Evolutionary conservation across 1,140 invertebrate species (phyloP).

Genomic region (Trichogramma pretiosum): DNA sequence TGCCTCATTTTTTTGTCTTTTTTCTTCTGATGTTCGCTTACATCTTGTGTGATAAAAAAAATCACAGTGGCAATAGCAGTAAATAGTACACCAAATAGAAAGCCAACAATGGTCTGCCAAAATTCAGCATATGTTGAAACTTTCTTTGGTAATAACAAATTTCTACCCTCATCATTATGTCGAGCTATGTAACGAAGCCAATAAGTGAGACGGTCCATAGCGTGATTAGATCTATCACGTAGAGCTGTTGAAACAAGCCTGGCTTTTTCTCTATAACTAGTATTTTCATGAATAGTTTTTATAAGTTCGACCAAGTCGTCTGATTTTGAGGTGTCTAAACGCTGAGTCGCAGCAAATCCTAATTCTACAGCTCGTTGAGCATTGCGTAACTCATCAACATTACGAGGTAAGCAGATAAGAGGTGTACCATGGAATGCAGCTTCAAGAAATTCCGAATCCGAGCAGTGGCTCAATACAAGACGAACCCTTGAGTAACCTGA

Average conservation of each 20-base stretch:
- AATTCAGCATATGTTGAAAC: slow-evolving; percentile 31
- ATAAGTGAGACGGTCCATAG: slow-evolving; percentile 35
- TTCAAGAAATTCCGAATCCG: slow-evolving; percentile 37
- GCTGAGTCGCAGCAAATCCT: slow-evolving; percentile 28
- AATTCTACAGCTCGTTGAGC: slow-evolving; percentile 28
- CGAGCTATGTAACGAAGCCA: slow-evolving; percentile 36
- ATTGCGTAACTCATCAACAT: slow-evolving; percentile 30
- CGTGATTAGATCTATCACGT: slow-evolving; percentile 35
- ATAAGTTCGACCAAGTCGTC: slow-evolving; percentile 22
- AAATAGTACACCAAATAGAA: slow-evolving; percentile 29
- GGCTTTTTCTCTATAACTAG: slow-evolving; percentile 31
- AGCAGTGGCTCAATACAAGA: slow-evolving; percentile 36
- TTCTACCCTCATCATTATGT: slow-evolving; percentile 26
- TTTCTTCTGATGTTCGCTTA: slow-evolving; percentile 12
- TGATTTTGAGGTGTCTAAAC: slow-evolving; percentile 20
- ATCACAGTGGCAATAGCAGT: slow-evolving; percentile 23
- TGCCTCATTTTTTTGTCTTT: slow-evolving; percentile 28
- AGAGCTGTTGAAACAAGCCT: slow-evolving; percentile 33
- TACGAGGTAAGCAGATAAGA: slow-evolving; percentile 38
- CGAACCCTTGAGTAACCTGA: slow-evolving; percentile 35
- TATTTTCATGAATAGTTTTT: slow-evolving; percentile 26
- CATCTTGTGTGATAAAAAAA: slow-evolving; percentile 20
- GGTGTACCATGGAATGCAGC: slow-evolving; percentile 36
- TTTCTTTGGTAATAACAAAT: slow-evolving; percentile 22
- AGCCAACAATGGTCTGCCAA: slow-evolving; percentile 31